Percentiles rank a stretch among this genome's conserved stretches.
Evolutionary conservation across 64 coral and sea anemone genomes (phyloP).

Genomic region (Montipora capricornis): DNA sequence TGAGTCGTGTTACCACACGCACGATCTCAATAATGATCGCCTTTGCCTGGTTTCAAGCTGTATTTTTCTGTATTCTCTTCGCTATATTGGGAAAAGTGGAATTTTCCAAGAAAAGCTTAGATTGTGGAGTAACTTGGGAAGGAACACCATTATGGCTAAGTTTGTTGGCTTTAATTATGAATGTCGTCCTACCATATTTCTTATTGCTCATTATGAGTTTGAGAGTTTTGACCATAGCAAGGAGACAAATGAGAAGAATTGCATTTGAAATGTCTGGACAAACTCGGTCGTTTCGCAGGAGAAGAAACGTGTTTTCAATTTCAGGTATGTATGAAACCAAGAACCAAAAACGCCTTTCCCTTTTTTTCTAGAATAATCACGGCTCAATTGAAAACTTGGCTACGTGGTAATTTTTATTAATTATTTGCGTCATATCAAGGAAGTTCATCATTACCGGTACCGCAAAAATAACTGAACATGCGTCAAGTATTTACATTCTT

Average conservation of each 20-base stretch:
- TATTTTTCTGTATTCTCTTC: slow-evolving; percentile 18
- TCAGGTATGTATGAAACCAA: background rate
- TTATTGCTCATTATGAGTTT: slow-evolving; percentile 50
- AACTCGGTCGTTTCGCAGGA: background rate
- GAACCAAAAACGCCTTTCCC: too few species aligned
- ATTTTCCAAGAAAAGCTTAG: slow-evolving; percentile 60
- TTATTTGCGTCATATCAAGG: too few species aligned
- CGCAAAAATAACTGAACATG: too few species aligned
- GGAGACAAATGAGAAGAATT: slow-evolving; percentile 41
- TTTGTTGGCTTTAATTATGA: slow-evolving; percentile 33
- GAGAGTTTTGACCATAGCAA: slow-evolving; percentile 56
- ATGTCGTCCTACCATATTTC: slow-evolving; percentile 54
- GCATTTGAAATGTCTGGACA: slow-evolving; percentile 1
- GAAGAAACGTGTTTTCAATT: slow-evolving; percentile 3
- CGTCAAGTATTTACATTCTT: too few species aligned
- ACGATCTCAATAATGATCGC: slow-evolving; percentile 44
- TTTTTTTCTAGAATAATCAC: too few species aligned
- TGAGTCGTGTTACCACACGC: too few species aligned
- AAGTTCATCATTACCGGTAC: too few species aligned
- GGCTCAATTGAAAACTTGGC: too few species aligned
- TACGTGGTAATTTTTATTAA: too few species aligned
- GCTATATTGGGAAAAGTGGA: slow-evolving; percentile 12
- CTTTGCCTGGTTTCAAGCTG: slow-evolving; percentile 47
- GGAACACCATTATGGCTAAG: slow-evolving; percentile 61
- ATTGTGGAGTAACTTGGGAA: slow-evolving; percentile 64